phyloP scores from a whole-genome alignment of 2,797 vertebrate genomes.

The Lagocephalus sceleratus region DNA sequence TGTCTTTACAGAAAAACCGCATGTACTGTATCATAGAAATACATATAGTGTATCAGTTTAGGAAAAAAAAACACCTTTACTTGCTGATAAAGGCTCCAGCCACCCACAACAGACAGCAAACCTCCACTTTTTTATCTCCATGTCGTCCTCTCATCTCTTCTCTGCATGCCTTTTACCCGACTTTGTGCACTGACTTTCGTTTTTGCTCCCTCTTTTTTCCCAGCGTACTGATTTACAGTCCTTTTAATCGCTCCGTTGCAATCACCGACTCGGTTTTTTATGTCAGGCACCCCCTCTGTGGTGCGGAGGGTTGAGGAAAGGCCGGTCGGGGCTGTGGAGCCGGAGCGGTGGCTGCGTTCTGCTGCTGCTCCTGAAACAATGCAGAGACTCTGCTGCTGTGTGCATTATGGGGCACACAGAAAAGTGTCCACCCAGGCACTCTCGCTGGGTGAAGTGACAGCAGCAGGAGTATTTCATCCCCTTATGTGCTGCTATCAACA shows the following conservation, averaged over 20 bases:
- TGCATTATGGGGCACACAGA: conserved; percentile 17
- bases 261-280: conserved; percentile 49
- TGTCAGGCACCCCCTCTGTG: conserved; percentile 56
- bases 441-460: neutral
- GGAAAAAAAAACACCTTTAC: conserved; percentile 2
- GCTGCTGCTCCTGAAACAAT: conserved; percentile 25
- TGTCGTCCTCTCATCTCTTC: neutral
- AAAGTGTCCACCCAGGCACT: conserved; percentile 3
- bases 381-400: conserved; percentile 35
- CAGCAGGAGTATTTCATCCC: neutral
- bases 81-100: conserved; percentile 7
- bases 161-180: conserved; percentile 27
- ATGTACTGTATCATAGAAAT: too few species aligned
- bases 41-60: neutral
- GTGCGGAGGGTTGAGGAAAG: conserved; percentile 33
- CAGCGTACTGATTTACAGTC: conserved; percentile 60
- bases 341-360: conserved; percentile 18
- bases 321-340: conserved; percentile 24
- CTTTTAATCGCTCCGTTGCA: conserved; percentile 51
- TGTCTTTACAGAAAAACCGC: too few species aligned
- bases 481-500: too few species aligned
- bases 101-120: conserved; percentile 10
- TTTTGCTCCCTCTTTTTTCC: conserved; percentile 50
- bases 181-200: conserved; percentile 14
- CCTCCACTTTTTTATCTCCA: conserved; percentile 8